Evolutionary conservation across 2,888 invertebrate genomes (phyloP).

Genomic region (Lasioglossum marginatum): DNA sequence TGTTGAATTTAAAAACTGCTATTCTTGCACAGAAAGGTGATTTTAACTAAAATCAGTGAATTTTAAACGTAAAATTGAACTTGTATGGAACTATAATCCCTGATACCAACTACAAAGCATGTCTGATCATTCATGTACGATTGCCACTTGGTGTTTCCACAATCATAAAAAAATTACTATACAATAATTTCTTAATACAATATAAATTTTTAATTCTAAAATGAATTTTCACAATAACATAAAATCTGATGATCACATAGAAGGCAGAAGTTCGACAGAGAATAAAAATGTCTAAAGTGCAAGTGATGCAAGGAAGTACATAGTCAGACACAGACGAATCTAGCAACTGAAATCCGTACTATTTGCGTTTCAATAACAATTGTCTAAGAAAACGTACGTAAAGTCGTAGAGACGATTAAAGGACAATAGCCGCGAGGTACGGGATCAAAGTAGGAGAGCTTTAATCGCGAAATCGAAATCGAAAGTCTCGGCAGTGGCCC

Average conservation of each 20-base stretch:
- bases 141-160: neutral
- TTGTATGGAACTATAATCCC: neutral
- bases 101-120: neutral
- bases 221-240: too few relatives aligned
- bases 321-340: neutral
- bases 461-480: constrained; percentile 53
- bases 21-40: neutral
- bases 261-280: neutral
- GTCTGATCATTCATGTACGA: neutral
- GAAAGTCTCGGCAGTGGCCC: neutral
- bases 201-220: too few relatives aligned
- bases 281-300: neutral
- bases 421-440: constrained; percentile 22
- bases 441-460: constrained; percentile 24
- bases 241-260: too few relatives aligned
- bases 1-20: neutral
- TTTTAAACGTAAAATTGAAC: neutral
- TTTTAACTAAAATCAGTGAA: neutral
- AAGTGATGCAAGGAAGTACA: neutral
- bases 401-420: neutral
- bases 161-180: neutral
- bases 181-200: neutral
- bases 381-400: neutral
- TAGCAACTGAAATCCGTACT: neutral
- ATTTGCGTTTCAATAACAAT: neutral